Conservation (phyloP, 2,888 invertebrate species). For the Sthenelais limicola region DNA sequence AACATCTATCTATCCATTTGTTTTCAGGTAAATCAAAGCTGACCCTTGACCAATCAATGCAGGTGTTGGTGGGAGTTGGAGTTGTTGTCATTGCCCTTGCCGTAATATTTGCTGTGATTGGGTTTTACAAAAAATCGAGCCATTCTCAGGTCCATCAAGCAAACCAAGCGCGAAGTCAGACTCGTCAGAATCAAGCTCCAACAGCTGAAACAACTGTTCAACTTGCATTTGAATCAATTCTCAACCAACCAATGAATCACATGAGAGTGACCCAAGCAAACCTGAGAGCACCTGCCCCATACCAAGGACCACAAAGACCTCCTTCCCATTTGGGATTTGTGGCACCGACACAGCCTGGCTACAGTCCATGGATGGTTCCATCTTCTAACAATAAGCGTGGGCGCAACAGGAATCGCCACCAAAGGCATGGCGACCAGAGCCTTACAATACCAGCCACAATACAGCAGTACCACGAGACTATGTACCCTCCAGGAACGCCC, state of each 20-base stretch:
- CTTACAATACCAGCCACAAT: too few relatives aligned
- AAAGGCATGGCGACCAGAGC: background rate
- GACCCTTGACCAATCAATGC: slow-evolving; percentile 3
- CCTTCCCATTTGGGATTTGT: slow-evolving; percentile 20
- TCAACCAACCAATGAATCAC: background rate
- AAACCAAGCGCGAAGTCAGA: background rate
- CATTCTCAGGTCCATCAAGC: background rate
- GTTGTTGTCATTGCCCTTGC: background rate
- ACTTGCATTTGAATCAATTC: background rate
- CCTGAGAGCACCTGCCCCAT: slow-evolving; percentile 9
- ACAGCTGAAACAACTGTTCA: background rate
- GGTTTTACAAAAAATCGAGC: background rate
- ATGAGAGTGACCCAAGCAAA: background rate
- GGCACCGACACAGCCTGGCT: slow-evolving; percentile 18
- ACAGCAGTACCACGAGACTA: background rate
- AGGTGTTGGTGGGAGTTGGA: background rate
- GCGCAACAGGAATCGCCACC: background rate
- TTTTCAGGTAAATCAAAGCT: too few relatives aligned
- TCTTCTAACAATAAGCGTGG: too few relatives aligned
- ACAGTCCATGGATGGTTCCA: slow-evolving; percentile 26
- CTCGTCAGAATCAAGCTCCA: background rate
- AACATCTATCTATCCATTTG: too few relatives aligned
- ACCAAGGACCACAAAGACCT: background rate
- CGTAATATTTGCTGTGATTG: slow-evolving; percentile 1
- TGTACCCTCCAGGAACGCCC: background rate